Percentiles rank a stretch among this genome's conserved stretches.
These are phyloP conservation scores for Acromyrmex charruanus DNA, from an alignment of 1,140 invertebrate species.

Conservation along the genomic window DNA sequence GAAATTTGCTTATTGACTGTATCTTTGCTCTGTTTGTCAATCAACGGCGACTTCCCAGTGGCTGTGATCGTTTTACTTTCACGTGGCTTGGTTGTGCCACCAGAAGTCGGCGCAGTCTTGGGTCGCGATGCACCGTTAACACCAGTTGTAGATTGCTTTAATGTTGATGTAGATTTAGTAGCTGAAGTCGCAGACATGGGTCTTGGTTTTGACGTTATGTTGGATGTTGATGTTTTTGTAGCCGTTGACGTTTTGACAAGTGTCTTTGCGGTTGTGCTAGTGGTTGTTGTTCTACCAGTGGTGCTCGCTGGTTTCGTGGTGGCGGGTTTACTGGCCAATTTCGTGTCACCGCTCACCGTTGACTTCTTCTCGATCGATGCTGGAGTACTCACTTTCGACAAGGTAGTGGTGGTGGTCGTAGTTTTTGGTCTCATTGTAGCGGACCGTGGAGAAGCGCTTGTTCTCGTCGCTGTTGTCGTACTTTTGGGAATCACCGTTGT, in stretches of 20 bases:
- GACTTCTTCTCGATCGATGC: slow-evolving; percentile 84
- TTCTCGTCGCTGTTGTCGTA: slow-evolving; percentile 23
- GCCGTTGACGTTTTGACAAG: slow-evolving; percentile 74
- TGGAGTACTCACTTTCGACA: slow-evolving; percentile 18
- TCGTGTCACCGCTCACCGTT: slow-evolving; percentile 87
- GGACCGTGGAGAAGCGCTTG: slow-evolving; percentile 60
- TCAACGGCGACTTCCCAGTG: slow-evolving; percentile 81
- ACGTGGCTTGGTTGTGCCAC: slow-evolving; percentile 68
- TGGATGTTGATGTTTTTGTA: slow-evolving; percentile 37
- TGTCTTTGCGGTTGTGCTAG: slow-evolving; percentile 39
- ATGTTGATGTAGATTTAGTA: slow-evolving; percentile 31
- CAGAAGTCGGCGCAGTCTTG: slow-evolving; percentile 78
- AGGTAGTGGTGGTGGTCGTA: not conserved
- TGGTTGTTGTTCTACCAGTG: slow-evolving; percentile 22
- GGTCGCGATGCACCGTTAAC: slow-evolving; percentile 73
- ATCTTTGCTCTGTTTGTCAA: slow-evolving; percentile 88
- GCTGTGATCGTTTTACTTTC: not conserved
- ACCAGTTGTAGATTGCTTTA: slow-evolving; percentile 32
- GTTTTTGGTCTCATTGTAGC: slow-evolving; percentile 78
- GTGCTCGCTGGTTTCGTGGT: slow-evolving; percentile 62
- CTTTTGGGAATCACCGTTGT: slow-evolving; percentile 62
- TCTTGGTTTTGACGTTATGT: slow-evolving; percentile 64
- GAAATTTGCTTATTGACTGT: slow-evolving; percentile 88
- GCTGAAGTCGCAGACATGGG: slow-evolving; percentile 63
- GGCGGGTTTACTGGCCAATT: slow-evolving; percentile 74